A percentile compares a stretch with the other conserved stretches of the same genome.
phyloP scores from a whole-genome alignment of 1,140 invertebrate species.

The Arion vulgaris region DNA sequence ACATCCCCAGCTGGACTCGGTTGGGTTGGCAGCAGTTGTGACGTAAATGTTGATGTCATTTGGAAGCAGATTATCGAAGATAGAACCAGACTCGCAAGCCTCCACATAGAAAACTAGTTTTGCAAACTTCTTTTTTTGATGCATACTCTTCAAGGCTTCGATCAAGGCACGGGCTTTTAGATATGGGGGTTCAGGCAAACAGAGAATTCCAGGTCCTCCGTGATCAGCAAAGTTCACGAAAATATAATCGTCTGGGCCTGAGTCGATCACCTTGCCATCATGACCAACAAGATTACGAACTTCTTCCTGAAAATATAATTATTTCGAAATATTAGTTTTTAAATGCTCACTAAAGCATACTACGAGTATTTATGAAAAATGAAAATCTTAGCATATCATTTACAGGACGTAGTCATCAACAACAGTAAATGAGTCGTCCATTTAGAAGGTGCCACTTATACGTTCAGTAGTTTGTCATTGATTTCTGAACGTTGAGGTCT shows the following conservation, averaged over 20 bases:
- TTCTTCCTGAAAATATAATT: slow-evolving; percentile 52
- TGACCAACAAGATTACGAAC: slow-evolving; percentile 73
- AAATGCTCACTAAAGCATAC: too few relatives aligned
- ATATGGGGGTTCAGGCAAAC: slow-evolving; percentile 49
- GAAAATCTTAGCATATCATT: too few relatives aligned
- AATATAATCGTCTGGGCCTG: slow-evolving; percentile 77
- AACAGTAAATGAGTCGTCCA: too few relatives aligned
- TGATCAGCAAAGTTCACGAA: slow-evolving; percentile 82
- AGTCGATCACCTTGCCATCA: slow-evolving; percentile 75
- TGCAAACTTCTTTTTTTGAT: slow-evolving; percentile 72
- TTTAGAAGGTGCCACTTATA: too few relatives aligned
- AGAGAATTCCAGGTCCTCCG: slow-evolving; percentile 77
- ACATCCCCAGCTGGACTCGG: slow-evolving; percentile 78
- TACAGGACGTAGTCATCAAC: too few relatives aligned
- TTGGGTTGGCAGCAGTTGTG: slow-evolving; percentile 78
- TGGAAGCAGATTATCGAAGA: slow-evolving; percentile 78
- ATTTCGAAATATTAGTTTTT: neutral
- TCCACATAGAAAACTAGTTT: slow-evolving; percentile 80
- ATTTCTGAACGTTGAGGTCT: too few relatives aligned
- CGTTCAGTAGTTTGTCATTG: too few relatives aligned
- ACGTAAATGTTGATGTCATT: slow-evolving; percentile 78
- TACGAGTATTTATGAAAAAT: too few relatives aligned
- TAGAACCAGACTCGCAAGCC: slow-evolving; percentile 81
- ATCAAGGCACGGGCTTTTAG: slow-evolving; percentile 73
- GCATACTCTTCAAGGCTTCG: slow-evolving; percentile 74